Evolutionary conservation across 2,797 vertebrate genomes (phyloP), one percentile per base, ranked within the genome.

Genomic region (Pseudotriccus pelzelni): DNA sequence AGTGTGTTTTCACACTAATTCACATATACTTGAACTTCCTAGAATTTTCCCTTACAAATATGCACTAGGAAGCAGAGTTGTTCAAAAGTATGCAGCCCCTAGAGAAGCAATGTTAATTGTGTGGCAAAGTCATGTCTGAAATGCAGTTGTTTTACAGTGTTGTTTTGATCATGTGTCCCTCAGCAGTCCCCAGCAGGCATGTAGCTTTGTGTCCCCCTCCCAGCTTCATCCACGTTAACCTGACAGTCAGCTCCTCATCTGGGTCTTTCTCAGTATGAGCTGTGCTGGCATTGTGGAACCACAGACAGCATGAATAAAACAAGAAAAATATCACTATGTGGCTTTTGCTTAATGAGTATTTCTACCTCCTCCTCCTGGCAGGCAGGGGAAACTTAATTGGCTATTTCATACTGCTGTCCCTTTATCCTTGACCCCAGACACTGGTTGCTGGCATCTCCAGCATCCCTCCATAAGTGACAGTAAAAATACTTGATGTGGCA

Each of bases 351-450:
- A 85, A 72, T 27, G 15, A 47, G 8, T 62, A 27, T 96, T 96
- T 94, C 75, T 86, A 25, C 85, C 93, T 72, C 21, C 23, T 92
- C 19, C 63, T 79, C 21, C 56, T 60, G 28, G 46, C 32, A 56
- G 55, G 32, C 7, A 23, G 85, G 46, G 16, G 69, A 78, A 86
- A 52, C 79, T 74, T 80, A 84, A 80, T 80, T 91, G 87, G 21
- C 37, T 97, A 23, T 97, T 94, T 96, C 90, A 74, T 86, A 34
- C 70, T 6, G n/a, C 62, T 4, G n/a, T 86, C 90, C 64, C 37
- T 96, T 97, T 93, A 90, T 97, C 97, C 97, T 97, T 98, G 97
- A 98, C 97, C 97, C 94, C 90, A 94, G 59, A 75, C 36, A 47
- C 89, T 27, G 13, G 25, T 81, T 91, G 46, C 95, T 84, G 94